A percentile compares a stretch with the other conserved stretches of the same genome.
Evolutionary conservation across 2,797 vertebrate species (phyloP).

Genomic region (Macroramphosus scolopax): DNA sequence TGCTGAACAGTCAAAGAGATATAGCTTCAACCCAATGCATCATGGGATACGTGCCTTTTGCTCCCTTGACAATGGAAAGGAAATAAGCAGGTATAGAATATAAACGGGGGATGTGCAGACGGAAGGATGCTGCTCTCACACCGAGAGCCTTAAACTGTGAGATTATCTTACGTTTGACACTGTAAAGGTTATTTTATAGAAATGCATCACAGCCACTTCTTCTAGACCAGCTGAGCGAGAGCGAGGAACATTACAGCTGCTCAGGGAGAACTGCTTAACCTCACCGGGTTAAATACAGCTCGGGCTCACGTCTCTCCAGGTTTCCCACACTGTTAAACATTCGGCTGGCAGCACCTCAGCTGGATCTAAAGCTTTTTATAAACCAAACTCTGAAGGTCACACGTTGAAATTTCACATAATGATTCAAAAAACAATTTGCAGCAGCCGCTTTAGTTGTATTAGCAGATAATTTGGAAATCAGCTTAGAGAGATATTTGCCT

Average conservation of each 20-base stretch:
- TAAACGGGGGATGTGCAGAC: slow-evolving; percentile 24
- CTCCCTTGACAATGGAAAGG: slow-evolving; percentile 44
- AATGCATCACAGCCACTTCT: too few species aligned
- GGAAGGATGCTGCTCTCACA: too few species aligned
- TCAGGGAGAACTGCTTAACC: slow-evolving; percentile 43
- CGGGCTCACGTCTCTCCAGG: slow-evolving; percentile 37
- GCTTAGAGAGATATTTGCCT: too few species aligned
- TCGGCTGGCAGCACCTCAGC: slow-evolving; percentile 31
- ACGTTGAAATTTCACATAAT: too few species aligned
- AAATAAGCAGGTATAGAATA: slow-evolving; percentile 46
- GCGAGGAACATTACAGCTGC: slow-evolving; percentile 3
- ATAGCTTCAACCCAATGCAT: slow-evolving; percentile 46
- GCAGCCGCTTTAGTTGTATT: too few species aligned
- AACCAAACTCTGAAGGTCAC: too few species aligned
- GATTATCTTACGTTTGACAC: too few species aligned
- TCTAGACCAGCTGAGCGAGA: too few species aligned
- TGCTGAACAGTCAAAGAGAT: too few species aligned
- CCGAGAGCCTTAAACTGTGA: slow-evolving; percentile 14
- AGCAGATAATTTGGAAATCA: too few species aligned
- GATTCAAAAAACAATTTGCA: too few species aligned
- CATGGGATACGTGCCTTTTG: slow-evolving; percentile 59
- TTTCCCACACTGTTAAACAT: slow-evolving; percentile 17
- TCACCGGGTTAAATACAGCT: slow-evolving; percentile 60
- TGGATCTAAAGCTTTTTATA: slow-evolving; percentile 6
- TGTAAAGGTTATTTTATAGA: too few species aligned